Base-by-base conservation (phyloP, 2,113 vertebrate genomes). In the Hippolais icterina region DNA sequence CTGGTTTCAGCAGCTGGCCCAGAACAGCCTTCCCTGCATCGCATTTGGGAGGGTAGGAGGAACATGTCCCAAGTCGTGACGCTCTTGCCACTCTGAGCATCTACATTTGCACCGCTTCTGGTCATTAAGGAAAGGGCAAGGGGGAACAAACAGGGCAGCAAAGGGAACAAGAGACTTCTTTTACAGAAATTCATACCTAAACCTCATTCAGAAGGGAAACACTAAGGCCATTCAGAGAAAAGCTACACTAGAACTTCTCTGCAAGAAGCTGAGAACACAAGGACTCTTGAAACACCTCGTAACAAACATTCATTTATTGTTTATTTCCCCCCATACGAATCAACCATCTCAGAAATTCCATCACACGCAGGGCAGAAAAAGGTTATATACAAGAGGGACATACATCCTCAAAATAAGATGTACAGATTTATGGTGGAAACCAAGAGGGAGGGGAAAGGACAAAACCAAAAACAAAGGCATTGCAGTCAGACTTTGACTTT, bases 251-350 rank as follows among this genome's bases (percentile, higher is more conserved):
- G 66, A 60, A 15, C 49, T 83, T 70, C 54, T 89, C 80, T 52
- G 22, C 24, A 33, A 63, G 64, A 63, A 78, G 56, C 42, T 53
- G 75, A 86, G 79, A 79, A 83, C n/a, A 84, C 1, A 20, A 92
- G 39, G 49, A 89, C 61, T 88, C 89, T 83, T 61, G 69, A 37
- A 81, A 83, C 63, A 74, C 72, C 54, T 83, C 60, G 4, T 90
- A 93, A 87, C 64, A 66, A 91, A 94, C 1, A 52, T 95, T 87
- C 64, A 78, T 92, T 96, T 94, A 87, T 90, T 95, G 86, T 96
- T 97, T 94, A 96, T 96, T 97, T 94, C 85, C 92, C 94, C 94
- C 95, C 91, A 72, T 52, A 89, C 57, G 91, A 89, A 93, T 86
- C 89, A 90, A 94, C 84, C 93, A 90, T 72, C 72, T 94, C 2